Evolutionary conservation across 2,797 vertebrate genomes (phyloP).

Genomic region (Eurystomus glaucurus): DNA sequence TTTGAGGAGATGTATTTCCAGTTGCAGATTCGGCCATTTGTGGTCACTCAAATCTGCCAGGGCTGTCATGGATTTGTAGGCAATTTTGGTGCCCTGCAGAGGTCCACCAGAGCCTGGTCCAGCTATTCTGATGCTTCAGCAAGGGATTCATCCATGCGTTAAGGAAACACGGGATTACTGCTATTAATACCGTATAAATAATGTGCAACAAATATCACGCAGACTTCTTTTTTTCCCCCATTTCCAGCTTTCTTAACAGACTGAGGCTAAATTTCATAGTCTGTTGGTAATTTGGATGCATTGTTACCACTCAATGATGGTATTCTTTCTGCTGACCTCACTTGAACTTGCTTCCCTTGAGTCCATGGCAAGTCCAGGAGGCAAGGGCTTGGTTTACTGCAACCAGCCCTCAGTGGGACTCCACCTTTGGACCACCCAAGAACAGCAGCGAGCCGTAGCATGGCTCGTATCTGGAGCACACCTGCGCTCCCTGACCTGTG

Average conservation of each 20-base stretch:
- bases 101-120: not conserved
- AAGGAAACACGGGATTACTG: not conserved
- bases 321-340: conserved; percentile 51
- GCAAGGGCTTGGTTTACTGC: conserved; percentile 23
- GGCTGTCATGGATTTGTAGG: not conserved
- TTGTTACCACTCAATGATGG: conserved; percentile 42
- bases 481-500: conserved; percentile 56
- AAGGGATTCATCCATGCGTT: not conserved
- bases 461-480: conserved; percentile 33
- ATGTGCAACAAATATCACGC: fast-evolving
- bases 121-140: fast-evolving
- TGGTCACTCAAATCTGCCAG: not conserved
- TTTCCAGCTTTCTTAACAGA: conserved; percentile 1
- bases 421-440: conserved; percentile 69
- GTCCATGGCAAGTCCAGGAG: not conserved
- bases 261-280: not conserved
- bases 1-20: not conserved
- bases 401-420: not conserved
- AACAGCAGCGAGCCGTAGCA: not conserved
- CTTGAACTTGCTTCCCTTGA: conserved; percentile 26
- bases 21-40: not conserved
- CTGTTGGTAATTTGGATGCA: conserved; percentile 29
- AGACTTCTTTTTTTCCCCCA: not conserved
- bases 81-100: fast-evolving
- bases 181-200: not conserved